Percentiles rank a stretch among this genome's conserved stretches.
phyloP scores from a whole-genome alignment of 2,888 invertebrate species.

The Hirtodrosophila cameraria region DNA sequence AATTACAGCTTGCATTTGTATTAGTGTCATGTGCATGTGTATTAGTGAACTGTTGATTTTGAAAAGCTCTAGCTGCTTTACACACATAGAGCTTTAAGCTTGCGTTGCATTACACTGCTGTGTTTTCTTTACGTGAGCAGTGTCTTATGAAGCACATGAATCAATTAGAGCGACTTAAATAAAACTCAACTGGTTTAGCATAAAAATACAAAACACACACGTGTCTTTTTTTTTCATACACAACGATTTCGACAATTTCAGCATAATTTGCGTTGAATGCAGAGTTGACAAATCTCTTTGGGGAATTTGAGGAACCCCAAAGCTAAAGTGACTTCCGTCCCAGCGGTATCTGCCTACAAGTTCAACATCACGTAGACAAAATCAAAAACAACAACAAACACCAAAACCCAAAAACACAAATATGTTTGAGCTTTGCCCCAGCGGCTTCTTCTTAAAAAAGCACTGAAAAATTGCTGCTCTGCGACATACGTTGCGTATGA shows the following conservation, averaged over 20 bases:
- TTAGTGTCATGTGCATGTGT: background rate
- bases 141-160: background rate
- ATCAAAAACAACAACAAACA: conserved; percentile 26
- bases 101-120: no score
- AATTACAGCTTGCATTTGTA: background rate
- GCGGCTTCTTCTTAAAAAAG: background rate
- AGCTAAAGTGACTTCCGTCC: conserved; percentile 21
- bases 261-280: conserved; percentile 37
- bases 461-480: conserved; percentile 12
- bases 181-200: conserved; percentile 2
- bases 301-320: conserved; percentile 5
- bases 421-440: conserved; percentile 36
- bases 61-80: background rate
- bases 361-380: conserved; percentile 60
- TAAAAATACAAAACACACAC: conserved; percentile 7
- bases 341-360: conserved; percentile 34
- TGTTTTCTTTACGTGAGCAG: background rate
- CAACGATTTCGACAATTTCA: conserved; percentile 22
- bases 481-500: conserved; percentile 55
- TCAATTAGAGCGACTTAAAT: background rate
- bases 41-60: background rate
- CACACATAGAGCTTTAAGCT: background rate
- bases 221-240: background rate
- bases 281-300: conserved; percentile 19
- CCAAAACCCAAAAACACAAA: background rate